Evolutionary conservation across 2,888 invertebrate species (phyloP).

Genomic region (Gisinianus flammeolus): DNA sequence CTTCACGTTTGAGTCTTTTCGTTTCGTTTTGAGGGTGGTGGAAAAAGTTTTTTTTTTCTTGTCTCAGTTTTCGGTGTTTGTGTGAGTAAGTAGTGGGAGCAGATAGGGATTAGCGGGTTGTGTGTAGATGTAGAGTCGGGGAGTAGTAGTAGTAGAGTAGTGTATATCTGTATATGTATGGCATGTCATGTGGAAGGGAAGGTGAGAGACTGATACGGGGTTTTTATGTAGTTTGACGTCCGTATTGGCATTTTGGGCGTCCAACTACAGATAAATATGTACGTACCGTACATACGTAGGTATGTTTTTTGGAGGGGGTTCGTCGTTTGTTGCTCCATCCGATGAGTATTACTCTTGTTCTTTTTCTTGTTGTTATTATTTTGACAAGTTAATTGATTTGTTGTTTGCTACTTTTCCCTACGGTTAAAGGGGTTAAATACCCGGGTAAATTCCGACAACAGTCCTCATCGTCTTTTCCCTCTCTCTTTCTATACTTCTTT

Average conservation of each 20-base stretch:
- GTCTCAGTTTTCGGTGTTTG: neutral
- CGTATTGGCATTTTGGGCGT: neutral
- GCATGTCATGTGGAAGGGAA: neutral
- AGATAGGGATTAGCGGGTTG: neutral
- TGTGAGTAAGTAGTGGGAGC: neutral
- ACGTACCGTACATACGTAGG: neutral
- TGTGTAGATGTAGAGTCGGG: neutral
- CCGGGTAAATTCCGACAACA: slow-evolving; percentile 28
- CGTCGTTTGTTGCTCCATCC: neutral
- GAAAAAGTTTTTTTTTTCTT: neutral
- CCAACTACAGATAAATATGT: neutral
- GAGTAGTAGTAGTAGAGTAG: neutral
- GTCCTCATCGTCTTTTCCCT: neutral
- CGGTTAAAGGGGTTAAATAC: slow-evolving; percentile 40
- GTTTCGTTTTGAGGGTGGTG: too few relatives aligned
- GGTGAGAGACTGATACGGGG: neutral
- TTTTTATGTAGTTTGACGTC: neutral
- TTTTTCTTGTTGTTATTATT: slow-evolving; percentile 35
- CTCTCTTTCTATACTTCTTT: slow-evolving; percentile 10
- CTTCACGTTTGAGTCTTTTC: too few relatives aligned
- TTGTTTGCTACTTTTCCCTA: slow-evolving; percentile 36
- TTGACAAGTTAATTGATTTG: slow-evolving; percentile 44
- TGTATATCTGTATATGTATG: neutral
- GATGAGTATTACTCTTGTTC: slow-evolving; percentile 10
- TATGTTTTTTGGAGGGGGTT: neutral